Evolutionary conservation across 2,888 invertebrate species (phyloP).

Genomic region (Acleris literana): DNA sequence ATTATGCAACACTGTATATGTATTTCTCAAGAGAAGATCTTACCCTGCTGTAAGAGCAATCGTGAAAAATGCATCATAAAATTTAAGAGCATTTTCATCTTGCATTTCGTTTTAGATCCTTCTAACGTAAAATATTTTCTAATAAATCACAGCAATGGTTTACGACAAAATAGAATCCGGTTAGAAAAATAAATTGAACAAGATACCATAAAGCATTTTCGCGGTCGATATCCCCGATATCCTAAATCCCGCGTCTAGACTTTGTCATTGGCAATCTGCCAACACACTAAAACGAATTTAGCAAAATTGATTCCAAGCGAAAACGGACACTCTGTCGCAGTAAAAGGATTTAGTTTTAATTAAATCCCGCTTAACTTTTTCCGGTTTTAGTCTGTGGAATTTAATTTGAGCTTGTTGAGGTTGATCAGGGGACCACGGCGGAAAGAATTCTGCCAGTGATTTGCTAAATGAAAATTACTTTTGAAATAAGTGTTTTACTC

Average conservation of each 20-base stretch:
- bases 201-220: slow-evolving; percentile 20
- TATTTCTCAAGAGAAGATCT: no score
- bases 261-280: slow-evolving; percentile 19
- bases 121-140: not conserved
- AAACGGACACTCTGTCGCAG: slow-evolving; percentile 1
- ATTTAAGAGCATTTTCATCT: not conserved
- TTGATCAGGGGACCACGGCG: slow-evolving; percentile 17
- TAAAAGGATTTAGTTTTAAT: slow-evolving; percentile 16
- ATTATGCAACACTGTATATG: no score
- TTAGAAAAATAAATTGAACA: slow-evolving; percentile 25
- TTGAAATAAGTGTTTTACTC: not conserved
- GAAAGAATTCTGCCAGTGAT: slow-evolving; percentile 24
- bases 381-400: slow-evolving; percentile 28
- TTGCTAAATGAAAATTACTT: not conserved
- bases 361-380: not conserved
- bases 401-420: slow-evolving; percentile 30
- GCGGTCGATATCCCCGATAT: slow-evolving; percentile 1
- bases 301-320: slow-evolving; percentile 7
- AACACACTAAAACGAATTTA: slow-evolving; percentile 13
- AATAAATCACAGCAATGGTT: slow-evolving; percentile 2
- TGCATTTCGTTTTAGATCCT: not conserved
- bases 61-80: not conserved
- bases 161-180: not conserved
- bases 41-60: not conserved
- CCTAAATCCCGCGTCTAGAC: slow-evolving; percentile 34